phyloP scores from a whole-genome alignment of 2,797 vertebrate species.

The Poecilia gillii region DNA sequence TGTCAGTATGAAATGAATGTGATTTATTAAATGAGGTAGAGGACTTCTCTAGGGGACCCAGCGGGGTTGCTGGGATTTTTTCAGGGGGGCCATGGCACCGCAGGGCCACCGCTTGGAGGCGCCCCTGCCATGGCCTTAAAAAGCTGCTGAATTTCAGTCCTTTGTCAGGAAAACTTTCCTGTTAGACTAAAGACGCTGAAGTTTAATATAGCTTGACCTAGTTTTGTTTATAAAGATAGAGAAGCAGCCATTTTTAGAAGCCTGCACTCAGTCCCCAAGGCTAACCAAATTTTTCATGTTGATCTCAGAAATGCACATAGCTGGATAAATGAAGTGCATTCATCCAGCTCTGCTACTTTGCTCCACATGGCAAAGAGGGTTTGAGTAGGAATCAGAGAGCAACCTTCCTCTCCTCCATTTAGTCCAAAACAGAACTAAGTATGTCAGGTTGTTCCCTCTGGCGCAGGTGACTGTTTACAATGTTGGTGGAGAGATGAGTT shows the following conservation, averaged over 20 bases:
- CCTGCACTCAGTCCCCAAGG: constrained; percentile 52
- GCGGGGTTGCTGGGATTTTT: neutral
- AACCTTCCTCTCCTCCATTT: constrained; percentile 49
- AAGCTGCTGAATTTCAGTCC: constrained; percentile 20
- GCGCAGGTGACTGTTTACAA: constrained; percentile 60
- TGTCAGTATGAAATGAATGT: neutral
- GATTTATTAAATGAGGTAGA: neutral
- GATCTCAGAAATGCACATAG: constrained; percentile 39
- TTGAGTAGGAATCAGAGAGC: constrained; percentile 41
- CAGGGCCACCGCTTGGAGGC: neutral
- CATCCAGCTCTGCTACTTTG: constrained; percentile 40
- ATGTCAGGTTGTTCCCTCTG: constrained; percentile 51
- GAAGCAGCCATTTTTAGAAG: constrained; percentile 45
- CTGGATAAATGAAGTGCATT: constrained; percentile 33
- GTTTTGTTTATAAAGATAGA: constrained; percentile 65
- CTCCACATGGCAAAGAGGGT: constrained; percentile 46
- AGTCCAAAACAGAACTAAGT: constrained; percentile 53
- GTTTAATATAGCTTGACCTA: constrained; percentile 74
- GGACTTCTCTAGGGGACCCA: neutral
- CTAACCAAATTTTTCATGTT: constrained; percentile 51
- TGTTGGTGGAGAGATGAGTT: constrained; percentile 41
- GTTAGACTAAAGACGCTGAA: constrained; percentile 43
- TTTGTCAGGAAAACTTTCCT: constrained; percentile 45
- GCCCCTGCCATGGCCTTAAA: constrained; percentile 9
- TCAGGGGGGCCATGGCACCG: neutral